Base-by-base conservation (phyloP, 1,140 invertebrate genomes). In the Apis florea region DNA sequence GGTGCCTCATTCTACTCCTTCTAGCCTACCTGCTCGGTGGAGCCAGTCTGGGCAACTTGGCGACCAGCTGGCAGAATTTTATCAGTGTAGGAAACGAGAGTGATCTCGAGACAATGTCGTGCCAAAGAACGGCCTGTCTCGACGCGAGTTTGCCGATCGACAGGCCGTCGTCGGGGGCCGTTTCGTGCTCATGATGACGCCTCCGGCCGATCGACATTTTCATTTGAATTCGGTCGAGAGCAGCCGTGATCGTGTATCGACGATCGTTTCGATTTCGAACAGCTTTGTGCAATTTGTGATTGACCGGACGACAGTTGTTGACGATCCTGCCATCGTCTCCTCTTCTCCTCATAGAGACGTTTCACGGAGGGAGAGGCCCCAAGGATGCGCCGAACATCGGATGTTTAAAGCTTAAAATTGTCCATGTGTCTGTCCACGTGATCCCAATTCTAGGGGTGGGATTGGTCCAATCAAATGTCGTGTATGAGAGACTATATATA, bases 1-100 rank as follows among this genome's bases (percentile, higher is more conserved):
- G 89, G 92, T 93, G 92, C 90, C 91, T 93, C 86, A 90, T 93
- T 90, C 90, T 93, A 79, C 91, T 93, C 72, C 86, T 93, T 86
- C 88, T 93, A 85, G 90, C 86, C 83, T 91, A 88, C 74, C 77
- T 92, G 71, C 10, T 76, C 84, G 81, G 76, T 40, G 76, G 84
- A 79, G 74, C 88, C 66, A 85, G 82, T 72, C 90, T 85, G 87
- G 66, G 56, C 67, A 63, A 63, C 47, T 67, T 74, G 71, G 64
- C 76, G 53, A 51, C 56, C 78, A 84, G 85, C 78, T 86, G 81
- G 84, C 84, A 61, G 64, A 54, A 51, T 21, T 83, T 61, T 56
- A 40, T 31, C 31, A 67, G 79, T 26, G 67, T 64, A 66, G 56
- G 80, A 24, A 82, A 61, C 51, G 59, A 79, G 13, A 63, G 78